These are phyloP conservation scores for Aphelenchoides avenae DNA, from an alignment of 1,140 invertebrate species.

Conservation along the genomic window DNA sequence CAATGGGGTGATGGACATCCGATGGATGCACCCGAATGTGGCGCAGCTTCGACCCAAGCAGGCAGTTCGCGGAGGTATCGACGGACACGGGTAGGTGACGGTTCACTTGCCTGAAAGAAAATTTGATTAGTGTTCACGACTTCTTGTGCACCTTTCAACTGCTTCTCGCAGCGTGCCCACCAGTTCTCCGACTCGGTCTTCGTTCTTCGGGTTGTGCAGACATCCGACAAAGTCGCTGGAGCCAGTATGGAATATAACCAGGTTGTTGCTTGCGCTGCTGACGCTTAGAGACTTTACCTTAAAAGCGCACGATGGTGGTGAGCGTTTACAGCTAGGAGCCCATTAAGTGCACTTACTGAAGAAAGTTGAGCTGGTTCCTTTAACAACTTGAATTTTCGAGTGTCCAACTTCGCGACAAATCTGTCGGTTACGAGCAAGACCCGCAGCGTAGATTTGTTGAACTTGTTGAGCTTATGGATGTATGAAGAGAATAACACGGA, in stretches of 20 bases:
- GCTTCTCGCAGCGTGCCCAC: constrained; percentile 70
- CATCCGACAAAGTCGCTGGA: constrained; percentile 86
- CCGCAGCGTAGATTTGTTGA: constrained; percentile 81
- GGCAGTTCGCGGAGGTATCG: too few species aligned
- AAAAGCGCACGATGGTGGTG: constrained; percentile 11
- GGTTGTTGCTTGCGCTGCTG: constrained; percentile 77
- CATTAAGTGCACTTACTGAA: constrained; percentile 65
- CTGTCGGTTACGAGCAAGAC: constrained; percentile 81
- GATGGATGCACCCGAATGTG: too few species aligned
- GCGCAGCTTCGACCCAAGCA: too few species aligned
- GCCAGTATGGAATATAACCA: constrained; percentile 80
- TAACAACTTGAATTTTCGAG: constrained; percentile 75
- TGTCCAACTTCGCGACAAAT: constrained; percentile 82
- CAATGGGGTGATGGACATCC: too few species aligned
- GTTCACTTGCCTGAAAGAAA: too few species aligned
- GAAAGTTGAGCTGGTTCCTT: constrained; percentile 75
- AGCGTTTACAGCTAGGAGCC: not conserved
- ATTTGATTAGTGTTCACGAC: too few species aligned
- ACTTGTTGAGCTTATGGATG: constrained; percentile 65
- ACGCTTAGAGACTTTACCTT: constrained; percentile 76
- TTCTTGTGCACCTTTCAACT: constrained; percentile 39
- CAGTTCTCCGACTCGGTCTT: constrained; percentile 73
- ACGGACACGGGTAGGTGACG: too few species aligned
- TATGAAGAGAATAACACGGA: constrained; percentile 60
- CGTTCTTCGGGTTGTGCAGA: constrained; percentile 64